Base-by-base conservation (phyloP, 2,113 vertebrate genomes). In the Corapipo altera region DNA sequence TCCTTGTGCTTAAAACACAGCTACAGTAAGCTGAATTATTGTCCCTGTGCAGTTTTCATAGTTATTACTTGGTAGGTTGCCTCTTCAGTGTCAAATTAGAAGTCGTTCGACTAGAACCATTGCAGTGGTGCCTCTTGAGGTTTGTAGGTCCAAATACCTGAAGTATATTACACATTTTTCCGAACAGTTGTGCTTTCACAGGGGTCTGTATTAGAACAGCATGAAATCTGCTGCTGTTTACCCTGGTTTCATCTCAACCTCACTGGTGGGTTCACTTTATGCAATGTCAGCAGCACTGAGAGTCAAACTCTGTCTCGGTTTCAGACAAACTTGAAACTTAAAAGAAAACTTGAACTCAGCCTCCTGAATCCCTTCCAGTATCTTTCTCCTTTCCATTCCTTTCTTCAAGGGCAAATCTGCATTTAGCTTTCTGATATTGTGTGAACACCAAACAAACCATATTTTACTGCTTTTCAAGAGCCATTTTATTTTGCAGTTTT, bases 31-130 rank as follows among this genome's bases (percentile, higher is more conserved):
- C 73, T 91, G 94, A 95, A 91, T 89, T 96, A 92, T 84, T 95
- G 93, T 96, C 89, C 70, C 95, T 83, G 81, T 74, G 91, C 93
- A 95, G 93, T 96, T 97, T 94, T 95, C 94, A 77, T 78, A 93
- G 89, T 94, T 93, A 97, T 97, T 97, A 97, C 96, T 93, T 97
- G 72, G 94, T 96, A 97, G 95, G 95, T 96, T 97, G 95, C 95
- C 91, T 97, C 85, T 78, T 97, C 91, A 94, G 94, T 94, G 96
- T 96, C 95, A 93, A 97, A 97, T 97, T 96, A 97, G 96, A 96
- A 93, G 88, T 97, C 91, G 90, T 91, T 97, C 87, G 1, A 62
- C 73, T 92, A 95, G 94, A 97, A 97, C 92, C 84, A 90, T 95
- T 93, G 84, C 88, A 87, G 43, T 51, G 76, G 76, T 92, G 70